phyloP scores from a whole-genome alignment of 1,140 invertebrate species.

The Ostrea edulis region DNA sequence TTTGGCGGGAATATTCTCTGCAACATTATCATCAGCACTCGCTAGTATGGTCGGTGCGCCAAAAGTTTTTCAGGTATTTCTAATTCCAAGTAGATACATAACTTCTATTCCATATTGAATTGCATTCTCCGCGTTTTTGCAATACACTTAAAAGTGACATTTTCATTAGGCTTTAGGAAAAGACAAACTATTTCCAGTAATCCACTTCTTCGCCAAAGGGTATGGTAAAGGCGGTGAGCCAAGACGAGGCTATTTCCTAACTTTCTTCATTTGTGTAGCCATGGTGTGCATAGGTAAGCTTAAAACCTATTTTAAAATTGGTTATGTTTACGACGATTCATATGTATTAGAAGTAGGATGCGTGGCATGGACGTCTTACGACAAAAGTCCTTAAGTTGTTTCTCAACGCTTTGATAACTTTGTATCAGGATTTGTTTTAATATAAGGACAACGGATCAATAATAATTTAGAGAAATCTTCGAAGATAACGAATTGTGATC shows the following conservation, averaged over 20 bases:
- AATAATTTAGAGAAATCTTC: no score
- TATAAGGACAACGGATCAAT: no score
- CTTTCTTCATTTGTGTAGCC: constrained; percentile 91
- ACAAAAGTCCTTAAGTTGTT: no score
- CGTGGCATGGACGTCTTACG: no score
- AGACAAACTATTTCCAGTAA: constrained; percentile 95
- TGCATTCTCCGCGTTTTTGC: not conserved
- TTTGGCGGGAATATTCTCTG: constrained; percentile 97
- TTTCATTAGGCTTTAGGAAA: constrained; percentile 91
- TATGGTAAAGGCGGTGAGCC: constrained; percentile 91
- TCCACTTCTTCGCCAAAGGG: constrained; percentile 95
- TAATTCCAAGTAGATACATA: not conserved
- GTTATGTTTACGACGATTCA: no score
- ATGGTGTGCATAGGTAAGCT: constrained; percentile 94
- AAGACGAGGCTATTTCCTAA: constrained; percentile 93
- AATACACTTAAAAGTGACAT: not conserved
- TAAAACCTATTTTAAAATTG: not conserved
- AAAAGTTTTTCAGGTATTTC: constrained; percentile 83
- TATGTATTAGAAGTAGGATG: no score
- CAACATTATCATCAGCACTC: constrained; percentile 95
- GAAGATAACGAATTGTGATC: no score
- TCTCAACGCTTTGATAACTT: no score
- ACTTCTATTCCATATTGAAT: not conserved
- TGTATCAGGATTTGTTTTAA: no score
- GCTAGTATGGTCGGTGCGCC: constrained; percentile 97